phyloP scores from a whole-genome alignment of 1,140 invertebrate species.

The Harpegnathos saltator region DNA sequence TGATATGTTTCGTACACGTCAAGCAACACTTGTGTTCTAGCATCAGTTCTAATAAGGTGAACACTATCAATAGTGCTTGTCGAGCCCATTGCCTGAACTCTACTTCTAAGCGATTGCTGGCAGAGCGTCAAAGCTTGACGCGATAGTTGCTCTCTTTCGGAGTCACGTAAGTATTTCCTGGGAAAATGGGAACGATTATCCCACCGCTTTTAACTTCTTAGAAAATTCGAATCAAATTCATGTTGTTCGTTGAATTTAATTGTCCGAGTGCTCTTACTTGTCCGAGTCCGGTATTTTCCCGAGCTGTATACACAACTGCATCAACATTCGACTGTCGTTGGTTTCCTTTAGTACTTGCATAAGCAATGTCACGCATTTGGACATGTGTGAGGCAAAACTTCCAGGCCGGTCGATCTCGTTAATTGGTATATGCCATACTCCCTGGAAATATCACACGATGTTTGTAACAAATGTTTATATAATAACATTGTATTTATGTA shows the following conservation, averaged over 20 bases:
- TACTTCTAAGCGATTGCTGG: slow-evolving; percentile 87
- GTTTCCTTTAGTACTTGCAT: slow-evolving; percentile 93
- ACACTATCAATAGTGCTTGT: slow-evolving; percentile 65
- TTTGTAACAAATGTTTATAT: not conserved
- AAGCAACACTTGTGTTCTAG: slow-evolving; percentile 85
- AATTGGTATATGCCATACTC: slow-evolving; percentile 96
- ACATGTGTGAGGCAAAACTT: slow-evolving; percentile 96
- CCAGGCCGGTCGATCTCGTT: slow-evolving; percentile 96
- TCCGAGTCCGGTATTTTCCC: slow-evolving; percentile 92
- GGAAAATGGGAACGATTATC: slow-evolving; percentile 53
- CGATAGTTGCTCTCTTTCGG: slow-evolving; percentile 91
- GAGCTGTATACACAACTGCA: slow-evolving; percentile 92
- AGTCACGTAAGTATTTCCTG: slow-evolving; percentile 93
- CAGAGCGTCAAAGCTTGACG: slow-evolving; percentile 91
- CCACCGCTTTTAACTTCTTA: not conserved
- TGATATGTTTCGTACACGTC: slow-evolving; percentile 89
- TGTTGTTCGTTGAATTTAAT: slow-evolving; percentile 35
- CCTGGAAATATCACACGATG: slow-evolving; percentile 85
- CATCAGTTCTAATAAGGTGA: slow-evolving; percentile 71
- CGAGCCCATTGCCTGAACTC: slow-evolving; percentile 80
- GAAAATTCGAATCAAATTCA: too few species aligned
- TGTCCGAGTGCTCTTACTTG: slow-evolving; percentile 87
- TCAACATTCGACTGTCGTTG: slow-evolving; percentile 92
- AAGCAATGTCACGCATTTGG: slow-evolving; percentile 92
- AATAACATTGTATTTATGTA: not conserved